Evolutionary conservation across 2,113 vertebrate genomes (phyloP).

Genomic region (Leptobrachium leishanense): DNA sequence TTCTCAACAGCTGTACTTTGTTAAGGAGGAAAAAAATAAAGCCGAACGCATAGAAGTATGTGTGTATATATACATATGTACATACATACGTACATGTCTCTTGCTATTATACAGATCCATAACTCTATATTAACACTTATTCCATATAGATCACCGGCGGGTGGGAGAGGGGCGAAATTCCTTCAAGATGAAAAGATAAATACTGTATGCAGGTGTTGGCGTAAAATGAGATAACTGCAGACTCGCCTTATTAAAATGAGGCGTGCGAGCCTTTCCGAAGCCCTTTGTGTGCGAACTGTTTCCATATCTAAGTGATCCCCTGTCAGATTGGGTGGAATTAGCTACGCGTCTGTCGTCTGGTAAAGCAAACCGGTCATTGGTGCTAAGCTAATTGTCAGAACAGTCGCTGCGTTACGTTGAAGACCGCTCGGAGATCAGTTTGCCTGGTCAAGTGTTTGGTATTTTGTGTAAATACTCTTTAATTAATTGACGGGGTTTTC

Average conservation of each 20-base stretch:
- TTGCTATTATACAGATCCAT: too few species aligned
- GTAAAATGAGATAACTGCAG: conserved; percentile 73
- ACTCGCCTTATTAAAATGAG: conserved; percentile 77
- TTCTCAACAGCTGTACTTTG: conserved; percentile 84
- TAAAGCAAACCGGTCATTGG: conserved; percentile 57
- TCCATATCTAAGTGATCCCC: conserved; percentile 67
- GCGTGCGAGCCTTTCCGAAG: conserved; percentile 67
- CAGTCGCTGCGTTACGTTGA: conserved; percentile 41
- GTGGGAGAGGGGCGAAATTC: conserved; percentile 62
- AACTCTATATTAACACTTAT: too few species aligned
- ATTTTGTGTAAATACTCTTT: conserved; percentile 42
- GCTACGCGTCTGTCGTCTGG: conserved; percentile 61
- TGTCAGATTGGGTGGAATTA: conserved; percentile 66
- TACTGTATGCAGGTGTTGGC: conserved; percentile 76
- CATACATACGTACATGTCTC: too few species aligned
- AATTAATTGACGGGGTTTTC: conserved; percentile 47
- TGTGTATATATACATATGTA: conserved; percentile 43
- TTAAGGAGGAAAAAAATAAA: conserved; percentile 79
- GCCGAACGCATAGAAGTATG: conserved; percentile 68
- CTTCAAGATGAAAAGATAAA: conserved; percentile 77
- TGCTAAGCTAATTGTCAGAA: conserved; percentile 59
- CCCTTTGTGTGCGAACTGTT: conserved; percentile 67
- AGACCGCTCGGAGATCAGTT: conserved; percentile 28
- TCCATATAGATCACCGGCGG: background rate
- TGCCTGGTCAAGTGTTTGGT: conserved; percentile 47